Evolutionary conservation across 37 sponge, comb jelly and placozoan genomes (phyloP).

Genomic region (Spongilla lacustris): DNA sequence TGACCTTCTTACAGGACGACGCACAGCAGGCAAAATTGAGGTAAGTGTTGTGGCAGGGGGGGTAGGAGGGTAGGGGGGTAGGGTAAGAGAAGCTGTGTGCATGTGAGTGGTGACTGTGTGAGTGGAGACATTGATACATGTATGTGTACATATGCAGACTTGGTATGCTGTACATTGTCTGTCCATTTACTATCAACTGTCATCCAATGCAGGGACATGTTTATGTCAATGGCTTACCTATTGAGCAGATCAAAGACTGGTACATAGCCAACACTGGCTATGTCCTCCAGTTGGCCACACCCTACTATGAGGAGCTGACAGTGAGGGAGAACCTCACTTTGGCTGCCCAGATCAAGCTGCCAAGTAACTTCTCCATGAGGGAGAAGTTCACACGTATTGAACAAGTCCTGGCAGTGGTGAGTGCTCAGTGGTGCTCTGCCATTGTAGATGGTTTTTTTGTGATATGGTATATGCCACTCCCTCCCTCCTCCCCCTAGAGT

Average conservation of each 20-base stretch:
- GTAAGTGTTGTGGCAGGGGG: neutral
- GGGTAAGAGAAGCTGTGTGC: too few species aligned
- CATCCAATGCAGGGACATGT: slow-evolving; percentile 35
- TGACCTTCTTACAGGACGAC: slow-evolving; percentile 70
- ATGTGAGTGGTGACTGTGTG: too few species aligned
- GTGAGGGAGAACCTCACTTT: slow-evolving; percentile 74
- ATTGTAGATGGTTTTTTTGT: neutral
- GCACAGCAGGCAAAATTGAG: slow-evolving; percentile 15
- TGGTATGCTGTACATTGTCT: neutral
- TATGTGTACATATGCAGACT: neutral
- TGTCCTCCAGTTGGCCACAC: slow-evolving; percentile 65
- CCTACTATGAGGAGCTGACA: slow-evolving; percentile 73
- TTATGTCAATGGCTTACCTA: slow-evolving; percentile 52
- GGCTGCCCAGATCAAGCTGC: slow-evolving; percentile 57
- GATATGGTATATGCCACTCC: neutral
- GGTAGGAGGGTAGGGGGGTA: too few species aligned
- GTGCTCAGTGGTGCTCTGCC: neutral
- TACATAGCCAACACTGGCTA: slow-evolving; percentile 66
- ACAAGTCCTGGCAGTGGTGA: slow-evolving; percentile 61
- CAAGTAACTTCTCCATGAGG: neutral
- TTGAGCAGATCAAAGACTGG: slow-evolving; percentile 56
- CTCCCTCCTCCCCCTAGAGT: slow-evolving; percentile 40
- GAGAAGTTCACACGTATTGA: slow-evolving; percentile 53
- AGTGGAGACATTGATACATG: neutral
- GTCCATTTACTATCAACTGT: neutral